Conservation (phyloP, 92 coral and sea anemone genomes). For the Plumapathes pennacea region DNA sequence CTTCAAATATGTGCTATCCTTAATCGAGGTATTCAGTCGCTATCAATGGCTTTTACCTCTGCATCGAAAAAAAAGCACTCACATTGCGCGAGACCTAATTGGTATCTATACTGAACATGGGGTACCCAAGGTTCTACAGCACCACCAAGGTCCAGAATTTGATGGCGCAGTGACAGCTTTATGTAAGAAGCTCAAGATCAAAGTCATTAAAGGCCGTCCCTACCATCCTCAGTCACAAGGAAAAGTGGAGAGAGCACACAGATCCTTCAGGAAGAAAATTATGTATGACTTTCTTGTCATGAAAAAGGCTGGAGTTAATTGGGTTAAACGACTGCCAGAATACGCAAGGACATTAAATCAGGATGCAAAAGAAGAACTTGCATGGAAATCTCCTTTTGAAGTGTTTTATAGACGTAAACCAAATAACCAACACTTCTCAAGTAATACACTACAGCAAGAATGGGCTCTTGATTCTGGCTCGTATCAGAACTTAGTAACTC, state of each 20-base stretch:
- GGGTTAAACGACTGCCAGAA: constrained; percentile 10
- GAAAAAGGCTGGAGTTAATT: constrained; percentile 16
- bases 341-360: constrained; percentile 11
- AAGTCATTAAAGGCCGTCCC: constrained; percentile 33
- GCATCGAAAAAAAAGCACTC: constrained; percentile 7
- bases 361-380: constrained; percentile 29
- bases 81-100: constrained; percentile 14
- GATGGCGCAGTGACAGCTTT: constrained; percentile 19
- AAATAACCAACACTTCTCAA: background rate
- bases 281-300: constrained; percentile 14
- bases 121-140: constrained; percentile 15
- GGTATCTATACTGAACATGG: constrained; percentile 23
- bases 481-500: no score
- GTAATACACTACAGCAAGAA: no score
- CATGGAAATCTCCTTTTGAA: constrained; percentile 37
- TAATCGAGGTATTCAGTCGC: constrained; percentile 30
- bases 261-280: constrained; percentile 7
- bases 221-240: constrained; percentile 37
- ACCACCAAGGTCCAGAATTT: constrained; percentile 30
- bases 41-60: constrained; percentile 16
- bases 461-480: no score
- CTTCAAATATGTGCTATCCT: constrained; percentile 16
- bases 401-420: constrained; percentile 21
- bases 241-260: constrained; percentile 27
- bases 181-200: constrained; percentile 17